Evolutionary conservation across 2,797 vertebrate species (phyloP), one percentile per base, ranked within the genome.

Genomic region (Chelonia mydas): DNA sequence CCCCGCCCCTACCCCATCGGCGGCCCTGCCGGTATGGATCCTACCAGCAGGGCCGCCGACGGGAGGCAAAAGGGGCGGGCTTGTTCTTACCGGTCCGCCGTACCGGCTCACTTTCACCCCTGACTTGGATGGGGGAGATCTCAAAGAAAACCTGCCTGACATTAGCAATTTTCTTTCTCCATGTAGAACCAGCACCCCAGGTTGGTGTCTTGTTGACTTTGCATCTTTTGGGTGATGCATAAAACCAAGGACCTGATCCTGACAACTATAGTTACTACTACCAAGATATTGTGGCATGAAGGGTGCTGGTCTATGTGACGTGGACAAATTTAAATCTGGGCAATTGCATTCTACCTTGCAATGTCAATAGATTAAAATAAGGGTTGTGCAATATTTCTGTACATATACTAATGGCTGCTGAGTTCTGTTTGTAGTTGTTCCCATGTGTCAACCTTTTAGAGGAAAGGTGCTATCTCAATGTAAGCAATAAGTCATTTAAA

Each of bases 161-260:
- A 5, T 37, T 37, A 37, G n/a, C 65, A 68, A 10, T 37, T 8
- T 37, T 68, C 10, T 68, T 37, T 37, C 16, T 37, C 33, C 4
- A 1, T 68, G 9, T 68, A 37, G 65, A 19, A 68, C 65, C 17
- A 68, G 65, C 19, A 21, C 19, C n/a, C 33, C n/a, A 37, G 3
- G 10, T 19, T 68, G 17, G 65, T 68, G 1, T 37, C 0, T 17
- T 23, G 53, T 3, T 47, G 11, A 1, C 80, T 81, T 41, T 12
- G 28, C 2, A 1, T 25, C 77, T 57, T 78, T 87, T 8, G 3
- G 0, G 27, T 0, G 0, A 11, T 15, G 4, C 6, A 3, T 61
- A 57, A 15, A 4, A 31, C 8, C 57, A 5, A 45, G 49, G 5
- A 19, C 31, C 25, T 0, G 1, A 16, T 37, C 15, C 33, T 37